Percentiles rank a stretch among this genome's conserved stretches.
phyloP scores from a whole-genome alignment of 2,797 vertebrate genomes.

The Oophaga sylvatica region DNA sequence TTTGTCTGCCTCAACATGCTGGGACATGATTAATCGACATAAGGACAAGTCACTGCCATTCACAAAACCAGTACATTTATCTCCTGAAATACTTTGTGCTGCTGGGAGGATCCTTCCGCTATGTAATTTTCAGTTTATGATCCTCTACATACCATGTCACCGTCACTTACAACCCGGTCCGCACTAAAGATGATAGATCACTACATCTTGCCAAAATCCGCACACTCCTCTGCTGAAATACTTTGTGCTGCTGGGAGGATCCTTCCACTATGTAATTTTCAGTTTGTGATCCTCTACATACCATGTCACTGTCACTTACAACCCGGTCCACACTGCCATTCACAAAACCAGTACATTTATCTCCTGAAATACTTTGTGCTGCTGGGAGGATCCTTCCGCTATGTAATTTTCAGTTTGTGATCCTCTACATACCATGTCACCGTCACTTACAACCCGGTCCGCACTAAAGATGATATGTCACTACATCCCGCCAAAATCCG shows the following conservation, averaged over 20 bases:
- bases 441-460: not conserved
- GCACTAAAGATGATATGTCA: not conserved
- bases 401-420: not conserved
- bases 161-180: not conserved
- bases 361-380: not conserved
- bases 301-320: too few species aligned
- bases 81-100: conserved; percentile 2
- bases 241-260: not conserved
- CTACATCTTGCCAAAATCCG: not conserved
- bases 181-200: not conserved
- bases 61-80: not conserved
- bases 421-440: too few species aligned
- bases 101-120: not conserved
- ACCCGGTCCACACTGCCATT: not conserved
- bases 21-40: not conserved
- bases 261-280: not conserved
- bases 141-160: too few species aligned
- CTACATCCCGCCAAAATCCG: not conserved
- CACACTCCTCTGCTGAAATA: not conserved
- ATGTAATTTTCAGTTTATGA: not conserved
- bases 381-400: not conserved
- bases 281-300: too few species aligned
- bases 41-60: not conserved
- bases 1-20: too few species aligned
- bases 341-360: not conserved